Percentiles rank a stretch among this genome's conserved stretches.
These are phyloP conservation scores for Dolichoris vasculosae DNA, from an alignment of 1,140 invertebrate genomes.

Conservation along the genomic window DNA sequence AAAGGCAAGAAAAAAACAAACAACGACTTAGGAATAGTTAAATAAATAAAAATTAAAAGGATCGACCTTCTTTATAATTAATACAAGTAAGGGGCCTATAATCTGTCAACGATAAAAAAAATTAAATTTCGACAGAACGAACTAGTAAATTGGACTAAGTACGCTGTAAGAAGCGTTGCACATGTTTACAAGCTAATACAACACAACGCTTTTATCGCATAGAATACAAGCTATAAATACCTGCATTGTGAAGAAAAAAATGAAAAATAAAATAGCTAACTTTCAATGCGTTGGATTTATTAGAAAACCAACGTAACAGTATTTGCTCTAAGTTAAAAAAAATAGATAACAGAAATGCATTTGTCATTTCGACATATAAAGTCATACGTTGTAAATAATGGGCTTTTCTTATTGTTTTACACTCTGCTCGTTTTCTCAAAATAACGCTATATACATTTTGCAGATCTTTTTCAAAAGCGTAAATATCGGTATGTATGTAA, in stretches of 20 bases:
- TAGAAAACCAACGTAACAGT: constrained; percentile 10
- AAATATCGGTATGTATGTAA: constrained; percentile 35
- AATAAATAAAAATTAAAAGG: constrained; percentile 41
- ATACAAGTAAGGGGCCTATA: constrained; percentile 26
- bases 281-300: background rate
- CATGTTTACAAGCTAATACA: constrained; percentile 52
- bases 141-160: constrained; percentile 53
- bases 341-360: constrained; percentile 15
- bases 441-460: constrained; percentile 33
- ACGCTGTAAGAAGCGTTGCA: constrained; percentile 59
- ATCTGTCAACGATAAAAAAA: constrained; percentile 32
- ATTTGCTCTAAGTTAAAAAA: background rate
- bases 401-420: constrained; percentile 33
- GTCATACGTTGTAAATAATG: constrained; percentile 16
- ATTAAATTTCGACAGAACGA: constrained; percentile 24
- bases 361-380: background rate
- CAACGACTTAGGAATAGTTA: constrained; percentile 23
- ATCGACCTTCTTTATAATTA: constrained; percentile 30
- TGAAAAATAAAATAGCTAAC: constrained; percentile 10
- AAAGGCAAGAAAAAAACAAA: constrained; percentile 35
- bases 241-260: constrained; percentile 15
- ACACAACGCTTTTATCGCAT: constrained; percentile 53
- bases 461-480: constrained; percentile 36
- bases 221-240: constrained; percentile 4
- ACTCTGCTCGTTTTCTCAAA: constrained; percentile 30